Conservation (phyloP, 1,140 invertebrate genomes). For the Lepeophtheirus salmonis region DNA sequence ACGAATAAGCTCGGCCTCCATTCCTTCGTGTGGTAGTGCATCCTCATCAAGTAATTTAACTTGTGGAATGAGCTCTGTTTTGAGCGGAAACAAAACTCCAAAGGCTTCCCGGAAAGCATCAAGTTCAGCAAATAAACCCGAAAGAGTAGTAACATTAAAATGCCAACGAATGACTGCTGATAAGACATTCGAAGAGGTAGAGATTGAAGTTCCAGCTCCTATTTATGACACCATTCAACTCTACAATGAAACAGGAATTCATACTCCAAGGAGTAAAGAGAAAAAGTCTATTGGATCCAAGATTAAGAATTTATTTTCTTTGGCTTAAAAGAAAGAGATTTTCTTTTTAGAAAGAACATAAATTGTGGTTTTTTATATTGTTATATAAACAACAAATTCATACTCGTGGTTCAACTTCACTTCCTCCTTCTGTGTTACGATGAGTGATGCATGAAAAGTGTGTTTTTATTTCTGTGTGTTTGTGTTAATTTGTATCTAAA, state of each 20-base stretch:
- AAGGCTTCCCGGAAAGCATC: background rate
- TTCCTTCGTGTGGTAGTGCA: background rate
- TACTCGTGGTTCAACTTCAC: too few species aligned
- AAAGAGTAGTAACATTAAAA: slow-evolving; percentile 15
- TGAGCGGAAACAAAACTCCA: background rate
- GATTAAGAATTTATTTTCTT: slow-evolving; percentile 1
- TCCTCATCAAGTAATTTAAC: background rate
- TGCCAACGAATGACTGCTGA: slow-evolving; percentile 16
- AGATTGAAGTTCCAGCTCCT: slow-evolving; percentile 17
- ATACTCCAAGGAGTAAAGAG: background rate
- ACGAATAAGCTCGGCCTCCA: background rate
- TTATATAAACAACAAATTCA: too few species aligned
- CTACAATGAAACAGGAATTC: slow-evolving; percentile 7
- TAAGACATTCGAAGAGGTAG: slow-evolving; percentile 16
- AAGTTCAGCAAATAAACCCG: background rate
- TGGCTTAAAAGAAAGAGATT: background rate
- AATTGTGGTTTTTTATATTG: too few species aligned
- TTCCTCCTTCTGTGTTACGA: too few species aligned
- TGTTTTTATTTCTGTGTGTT: too few species aligned
- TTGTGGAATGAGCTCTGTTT: background rate
- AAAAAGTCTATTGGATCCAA: background rate
- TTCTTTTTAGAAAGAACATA: too few species aligned
- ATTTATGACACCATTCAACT: slow-evolving; percentile 16
- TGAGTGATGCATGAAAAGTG: too few species aligned
- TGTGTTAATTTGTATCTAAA: too few species aligned